phyloP scores from a whole-genome alignment of 1,140 invertebrate genomes.

The Macrosteles quadrilineatus region DNA sequence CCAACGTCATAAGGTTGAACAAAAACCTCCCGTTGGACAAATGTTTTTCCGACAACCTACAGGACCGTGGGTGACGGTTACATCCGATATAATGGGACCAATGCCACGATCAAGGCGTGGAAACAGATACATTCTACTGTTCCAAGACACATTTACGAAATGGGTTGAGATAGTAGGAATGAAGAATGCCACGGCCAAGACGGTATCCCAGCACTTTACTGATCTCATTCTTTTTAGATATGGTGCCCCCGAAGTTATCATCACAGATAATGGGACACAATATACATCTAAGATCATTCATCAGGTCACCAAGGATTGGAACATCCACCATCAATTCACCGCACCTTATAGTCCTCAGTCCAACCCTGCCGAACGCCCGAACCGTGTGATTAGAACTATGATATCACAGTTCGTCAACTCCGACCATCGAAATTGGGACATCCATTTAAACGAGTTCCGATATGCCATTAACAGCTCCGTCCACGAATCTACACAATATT shows the following conservation, averaged over 20 bases:
- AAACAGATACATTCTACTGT: constrained; percentile 47
- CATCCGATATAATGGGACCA: constrained; percentile 51
- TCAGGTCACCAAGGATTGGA: not conserved
- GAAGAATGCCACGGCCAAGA: constrained; percentile 11
- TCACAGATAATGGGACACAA: constrained; percentile 20
- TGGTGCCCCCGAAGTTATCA: constrained; percentile 18
- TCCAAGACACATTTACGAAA: constrained; percentile 49
- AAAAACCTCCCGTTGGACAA: constrained; percentile 41
- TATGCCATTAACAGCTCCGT: constrained; percentile 52
- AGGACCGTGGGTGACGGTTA: constrained; percentile 46
- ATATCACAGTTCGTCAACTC: constrained; percentile 46
- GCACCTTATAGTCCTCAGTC: constrained; percentile 48
- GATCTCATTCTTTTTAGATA: constrained; percentile 15
- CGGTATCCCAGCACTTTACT: not conserved
- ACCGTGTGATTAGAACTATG: constrained; percentile 50
- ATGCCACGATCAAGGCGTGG: constrained; percentile 46
- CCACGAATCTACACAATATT: constrained; percentile 46
- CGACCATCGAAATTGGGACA: constrained; percentile 47
- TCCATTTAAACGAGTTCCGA: constrained; percentile 45
- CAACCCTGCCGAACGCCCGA: constrained; percentile 51
- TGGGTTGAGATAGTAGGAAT: constrained; percentile 46
- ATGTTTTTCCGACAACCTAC: constrained; percentile 43
- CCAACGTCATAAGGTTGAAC: constrained; percentile 44
- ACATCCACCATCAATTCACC: constrained; percentile 3
- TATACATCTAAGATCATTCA: not conserved